Evolutionary conservation across 2,888 invertebrate species (phyloP), one percentile per base, ranked within the genome.

Genomic region (Himalopsyche anomala): DNA sequence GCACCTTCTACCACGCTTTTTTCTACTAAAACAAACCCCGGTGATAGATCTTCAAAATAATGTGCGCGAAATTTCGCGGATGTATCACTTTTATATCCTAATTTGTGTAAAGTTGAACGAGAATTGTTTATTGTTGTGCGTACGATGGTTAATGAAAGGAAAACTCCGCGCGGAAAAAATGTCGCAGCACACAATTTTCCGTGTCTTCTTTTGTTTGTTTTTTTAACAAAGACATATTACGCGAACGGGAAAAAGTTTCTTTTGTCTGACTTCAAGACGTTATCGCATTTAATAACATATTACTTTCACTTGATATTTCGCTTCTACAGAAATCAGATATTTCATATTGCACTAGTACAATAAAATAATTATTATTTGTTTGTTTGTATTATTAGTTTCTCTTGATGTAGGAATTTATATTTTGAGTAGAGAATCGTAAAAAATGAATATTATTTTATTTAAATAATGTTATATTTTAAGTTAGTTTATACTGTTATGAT

Each of bases 11-110:
- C 38, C 19, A 38, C 12, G 36, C 9, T 74, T 74, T 74, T 69
- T 69, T 74, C 38, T 36, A 36, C 4, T 36, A 36, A 74, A 74
- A 36, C 74, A 74, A 74, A 74, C 74, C 38, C 36, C 8, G 28
- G 74, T 74, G 74, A 74, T 74, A 38, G 74, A 74, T 74, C 74
- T 36, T 36, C 15, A 28, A 38, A 74, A 74, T 74, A 74, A 74
- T 74, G 36, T 38, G 74, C 8, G 74, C 19, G 3, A 74, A 74
- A 74, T 74, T 74, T 74, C 36, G 11, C 38, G 11, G 74, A 74
- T 74, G 74, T 74, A 74, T 74, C 74, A 74, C 38, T 74, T 74
- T 74, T 74, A 74, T 74, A 74, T 74, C 74, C 74, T 74, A 74
- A 74, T 74, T 74, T 74, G 74, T 74, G 74, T 15, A 74, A 74